Evolutionary conservation across 2,113 vertebrate genomes (phyloP), one percentile per base, ranked within the genome.

Genomic region (Rana temporaria): DNA sequence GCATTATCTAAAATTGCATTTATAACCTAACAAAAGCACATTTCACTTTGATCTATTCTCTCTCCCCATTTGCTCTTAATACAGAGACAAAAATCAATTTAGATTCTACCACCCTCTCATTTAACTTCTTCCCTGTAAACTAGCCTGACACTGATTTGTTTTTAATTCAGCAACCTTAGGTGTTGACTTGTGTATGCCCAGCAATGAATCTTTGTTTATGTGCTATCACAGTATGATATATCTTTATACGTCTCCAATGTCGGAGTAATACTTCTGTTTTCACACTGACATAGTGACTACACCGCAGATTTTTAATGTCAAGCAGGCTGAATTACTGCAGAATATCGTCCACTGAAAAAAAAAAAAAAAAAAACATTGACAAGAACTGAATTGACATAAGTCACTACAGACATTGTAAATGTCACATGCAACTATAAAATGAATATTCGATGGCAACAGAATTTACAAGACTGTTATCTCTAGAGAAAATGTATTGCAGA

Each of bases 131-230:
- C 34, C 38, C 42, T 24, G 68, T 72, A 72, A 72, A 81, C 67
- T 62, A 55, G 30, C 24, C 22, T 20, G 79, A 81, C 79, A 81
- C 78, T 72, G 79, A 81, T 73, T 72, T 73, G 79, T 72, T 81
- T 81, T 65, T 81, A 81, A 81, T 81, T 72, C 68, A 52, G 68
- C 52, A 34, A 81, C 68, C 79, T 22, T 63, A 64, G 68, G 68
- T 81, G 79, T 48, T 71, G 68, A 72, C 79, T 81, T 72, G 67
- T 81, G 53, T 32, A 81, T 63, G 68, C 26, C 6, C 22, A 34
- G 79, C 63, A 72, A 81, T 81, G 79, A 81, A 80, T 80, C 78
- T 80, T 80, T 48, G 68, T 81, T 72, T 81, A 72, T 81, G 67
- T 59, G 14, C 69, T 17, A 81, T 81, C 79, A 81, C 79, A 64